Conservation (phyloP, 2,113 vertebrate species). For the Sinocyclocheilus grahami region DNA sequence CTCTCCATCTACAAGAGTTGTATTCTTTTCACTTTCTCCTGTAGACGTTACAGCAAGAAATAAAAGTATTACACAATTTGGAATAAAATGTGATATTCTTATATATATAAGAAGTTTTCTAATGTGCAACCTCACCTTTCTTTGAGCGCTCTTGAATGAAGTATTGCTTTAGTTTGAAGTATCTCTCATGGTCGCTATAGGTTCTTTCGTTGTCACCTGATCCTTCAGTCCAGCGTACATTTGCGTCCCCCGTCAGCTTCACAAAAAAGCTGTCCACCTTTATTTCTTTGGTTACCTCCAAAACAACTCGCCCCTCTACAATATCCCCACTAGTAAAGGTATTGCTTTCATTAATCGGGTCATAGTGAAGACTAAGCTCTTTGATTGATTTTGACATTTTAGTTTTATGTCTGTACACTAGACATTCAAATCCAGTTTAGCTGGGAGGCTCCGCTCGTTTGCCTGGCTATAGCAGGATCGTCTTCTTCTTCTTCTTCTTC, state of each 20-base stretch:
- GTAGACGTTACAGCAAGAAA: slow-evolving; percentile 5
- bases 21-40: slow-evolving; percentile 52
- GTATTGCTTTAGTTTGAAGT: slow-evolving; percentile 73
- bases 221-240: slow-evolving; percentile 60
- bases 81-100: not conserved
- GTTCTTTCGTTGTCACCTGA: not conserved
- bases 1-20: slow-evolving; percentile 39
- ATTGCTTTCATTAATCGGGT: slow-evolving; percentile 41
- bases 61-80: not conserved
- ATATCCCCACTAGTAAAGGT: slow-evolving; percentile 47
- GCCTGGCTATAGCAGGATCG: not conserved
- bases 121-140: slow-evolving; percentile 46
- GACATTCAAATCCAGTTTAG: not conserved
- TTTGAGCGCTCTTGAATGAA: slow-evolving; percentile 55
- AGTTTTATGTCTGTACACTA: not conserved
- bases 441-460: not conserved
- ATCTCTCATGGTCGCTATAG: slow-evolving; percentile 60
- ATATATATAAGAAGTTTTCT: not conserved
- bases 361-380: slow-evolving; percentile 37
- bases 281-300: slow-evolving; percentile 64
- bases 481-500: no score
- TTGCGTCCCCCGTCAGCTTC: slow-evolving; percentile 70
- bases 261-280: slow-evolving; percentile 64
- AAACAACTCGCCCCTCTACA: slow-evolving; percentile 34
- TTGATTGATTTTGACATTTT: slow-evolving; percentile 43